Percentiles rank a stretch among this genome's conserved stretches.
phyloP scores from a whole-genome alignment of 2,888 invertebrate genomes.

The Ochropleura plecta region DNA sequence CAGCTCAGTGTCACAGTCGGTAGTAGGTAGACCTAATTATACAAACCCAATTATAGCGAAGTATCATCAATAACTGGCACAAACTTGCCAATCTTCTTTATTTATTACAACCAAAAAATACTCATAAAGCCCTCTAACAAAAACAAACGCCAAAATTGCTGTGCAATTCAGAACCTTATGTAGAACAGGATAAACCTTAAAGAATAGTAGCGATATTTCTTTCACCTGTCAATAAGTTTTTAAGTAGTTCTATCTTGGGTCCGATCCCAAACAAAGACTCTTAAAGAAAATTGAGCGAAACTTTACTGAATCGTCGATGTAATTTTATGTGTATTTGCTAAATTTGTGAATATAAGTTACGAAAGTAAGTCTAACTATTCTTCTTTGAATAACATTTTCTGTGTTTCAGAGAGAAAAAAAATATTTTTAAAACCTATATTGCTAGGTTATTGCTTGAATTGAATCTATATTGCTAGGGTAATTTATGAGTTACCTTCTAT shows the following conservation, averaged over 20 bases:
- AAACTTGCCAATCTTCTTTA: neutral
- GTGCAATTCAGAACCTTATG: constrained; percentile 32
- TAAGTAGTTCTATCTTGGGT: constrained; percentile 53
- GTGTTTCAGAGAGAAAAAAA: neutral
- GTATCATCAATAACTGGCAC: constrained; percentile 1
- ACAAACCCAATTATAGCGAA: neutral
- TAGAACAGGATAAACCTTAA: neutral
- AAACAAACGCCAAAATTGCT: constrained; percentile 1
- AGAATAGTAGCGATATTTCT: constrained; percentile 24
- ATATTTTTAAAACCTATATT: no score
- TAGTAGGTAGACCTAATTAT: neutral
- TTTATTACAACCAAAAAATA: constrained; percentile 5
- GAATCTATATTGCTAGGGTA: no score
- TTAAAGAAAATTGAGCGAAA: constrained; percentile 37
- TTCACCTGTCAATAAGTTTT: constrained; percentile 49
- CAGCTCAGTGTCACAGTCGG: neutral
- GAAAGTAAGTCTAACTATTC: neutral
- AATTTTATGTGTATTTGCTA: constrained; percentile 31
- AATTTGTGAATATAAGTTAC: constrained; percentile 31
- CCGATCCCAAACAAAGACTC: constrained; percentile 55
- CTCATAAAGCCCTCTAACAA: no score
- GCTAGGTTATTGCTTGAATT: no score
- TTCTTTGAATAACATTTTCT: constrained; percentile 19
- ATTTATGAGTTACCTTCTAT: no score
- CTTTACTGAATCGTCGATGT: constrained; percentile 19